A percentile compares a stretch with the other conserved stretches of the same genome.
Evolutionary conservation across 2,113 vertebrate genomes (phyloP).

Genomic region (Synodontis membranacea): DNA sequence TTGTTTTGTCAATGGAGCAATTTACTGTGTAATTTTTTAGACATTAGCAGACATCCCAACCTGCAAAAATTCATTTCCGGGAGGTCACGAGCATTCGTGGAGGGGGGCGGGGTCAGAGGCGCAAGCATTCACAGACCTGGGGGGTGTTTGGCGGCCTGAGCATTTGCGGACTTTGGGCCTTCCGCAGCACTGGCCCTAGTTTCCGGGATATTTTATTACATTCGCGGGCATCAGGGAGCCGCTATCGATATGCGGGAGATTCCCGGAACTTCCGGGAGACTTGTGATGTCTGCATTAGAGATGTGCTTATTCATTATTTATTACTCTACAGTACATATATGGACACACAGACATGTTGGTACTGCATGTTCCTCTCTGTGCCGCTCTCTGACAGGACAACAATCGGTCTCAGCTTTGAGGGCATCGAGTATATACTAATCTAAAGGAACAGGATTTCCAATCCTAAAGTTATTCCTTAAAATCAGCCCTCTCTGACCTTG

Average conservation of each 20-base stretch:
- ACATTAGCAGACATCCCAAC: not conserved
- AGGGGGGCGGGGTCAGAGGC: too few relatives aligned
- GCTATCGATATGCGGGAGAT: too few relatives aligned
- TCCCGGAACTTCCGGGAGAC: too few relatives aligned
- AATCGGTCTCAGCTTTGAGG: slow-evolving; percentile 49
- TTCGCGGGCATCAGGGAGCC: too few relatives aligned
- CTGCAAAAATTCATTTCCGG: too few relatives aligned
- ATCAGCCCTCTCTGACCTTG: slow-evolving; percentile 3
- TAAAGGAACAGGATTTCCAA: slow-evolving; percentile 55
- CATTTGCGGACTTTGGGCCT: too few relatives aligned
- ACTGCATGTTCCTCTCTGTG: not conserved
- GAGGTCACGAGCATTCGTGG: too few relatives aligned
- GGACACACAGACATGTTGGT: not conserved
- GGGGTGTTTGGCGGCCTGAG: too few relatives aligned
- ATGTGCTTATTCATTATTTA: not conserved
- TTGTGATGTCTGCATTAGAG: not conserved
- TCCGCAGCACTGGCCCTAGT: too few relatives aligned
- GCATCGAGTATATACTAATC: slow-evolving; percentile 66
- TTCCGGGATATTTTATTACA: too few relatives aligned
- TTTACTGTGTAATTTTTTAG: not conserved
- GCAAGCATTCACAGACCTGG: too few relatives aligned
- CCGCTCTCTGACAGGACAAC: slow-evolving; percentile 52
- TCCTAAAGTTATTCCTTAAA: slow-evolving; percentile 9
- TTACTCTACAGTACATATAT: not conserved
- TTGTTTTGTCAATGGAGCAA: not conserved